A percentile compares a stretch with the other conserved stretches of the same genome.
phyloP scores from a whole-genome alignment of 30 jellyfish, hydroid and myxozoan species.

The Hydractinia symbiolongicarpus region DNA sequence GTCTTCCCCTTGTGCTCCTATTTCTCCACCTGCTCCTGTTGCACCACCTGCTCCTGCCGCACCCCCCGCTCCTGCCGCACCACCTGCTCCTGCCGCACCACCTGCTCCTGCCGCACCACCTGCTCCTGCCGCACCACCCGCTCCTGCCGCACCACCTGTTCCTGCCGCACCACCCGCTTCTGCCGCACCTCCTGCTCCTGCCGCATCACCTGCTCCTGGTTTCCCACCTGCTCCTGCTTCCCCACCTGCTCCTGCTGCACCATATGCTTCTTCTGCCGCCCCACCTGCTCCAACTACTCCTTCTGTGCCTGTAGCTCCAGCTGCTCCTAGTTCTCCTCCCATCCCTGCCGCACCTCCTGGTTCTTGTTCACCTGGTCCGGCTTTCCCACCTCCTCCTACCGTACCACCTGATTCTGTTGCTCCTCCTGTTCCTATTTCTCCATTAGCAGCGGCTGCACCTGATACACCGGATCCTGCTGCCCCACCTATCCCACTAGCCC shows the following conservation, averaged over 20 bases:
- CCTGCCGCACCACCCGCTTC: too few species aligned
- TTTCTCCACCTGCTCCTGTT: too few species aligned
- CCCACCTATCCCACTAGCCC: background rate
- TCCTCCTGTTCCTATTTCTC: background rate
- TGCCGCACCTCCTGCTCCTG: background rate
- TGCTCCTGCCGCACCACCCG: background rate
- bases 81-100: too few species aligned
- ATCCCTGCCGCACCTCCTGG: background rate
- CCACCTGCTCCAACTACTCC: too few species aligned
- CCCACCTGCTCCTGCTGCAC: too few species aligned
- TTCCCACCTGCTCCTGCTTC: too few species aligned
- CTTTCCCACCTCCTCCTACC: constrained; percentile 7
- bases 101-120: too few species aligned
- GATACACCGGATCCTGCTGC: background rate
- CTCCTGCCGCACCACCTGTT: background rate
- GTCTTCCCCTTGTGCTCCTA: too few species aligned
- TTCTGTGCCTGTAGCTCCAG: too few species aligned
- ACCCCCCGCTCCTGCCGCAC: too few species aligned
- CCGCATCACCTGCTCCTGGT: background rate
- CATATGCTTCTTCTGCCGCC: too few species aligned
- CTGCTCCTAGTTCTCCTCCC: background rate
- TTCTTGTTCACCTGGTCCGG: background rate
- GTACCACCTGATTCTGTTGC: background rate
- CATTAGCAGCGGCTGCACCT: background rate
- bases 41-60: too few species aligned